Evolutionary conservation across 2,113 vertebrate species (phyloP).

Genomic region (Calonectris borealis): DNA sequence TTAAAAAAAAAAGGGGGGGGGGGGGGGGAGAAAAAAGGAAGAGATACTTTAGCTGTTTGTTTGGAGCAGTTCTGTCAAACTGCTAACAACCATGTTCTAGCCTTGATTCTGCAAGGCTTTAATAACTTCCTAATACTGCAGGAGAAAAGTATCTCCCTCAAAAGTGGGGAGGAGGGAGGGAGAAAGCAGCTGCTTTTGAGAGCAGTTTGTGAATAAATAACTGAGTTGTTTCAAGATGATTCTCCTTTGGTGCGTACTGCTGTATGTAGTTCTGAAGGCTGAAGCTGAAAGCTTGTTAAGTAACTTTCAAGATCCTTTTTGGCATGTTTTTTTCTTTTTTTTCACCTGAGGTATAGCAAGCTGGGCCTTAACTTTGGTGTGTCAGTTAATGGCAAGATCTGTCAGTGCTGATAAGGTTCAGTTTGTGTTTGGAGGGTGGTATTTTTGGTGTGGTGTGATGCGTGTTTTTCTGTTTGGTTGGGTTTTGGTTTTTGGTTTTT

Average conservation of each 20-base stretch:
- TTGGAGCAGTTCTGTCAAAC: not conserved
- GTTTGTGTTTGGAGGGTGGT: not conserved
- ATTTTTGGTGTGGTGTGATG: not conserved
- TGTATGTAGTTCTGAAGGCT: not conserved
- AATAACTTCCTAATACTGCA: not conserved
- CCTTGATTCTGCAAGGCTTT: not conserved
- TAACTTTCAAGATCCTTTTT: not conserved
- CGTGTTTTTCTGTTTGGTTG: not conserved
- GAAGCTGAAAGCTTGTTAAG: not conserved
- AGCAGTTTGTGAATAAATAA: not conserved
- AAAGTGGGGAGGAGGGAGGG: not conserved
- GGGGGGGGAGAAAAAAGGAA: no score
- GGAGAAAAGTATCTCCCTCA: not conserved
- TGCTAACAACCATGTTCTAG: not conserved
- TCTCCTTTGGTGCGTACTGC: not conserved
- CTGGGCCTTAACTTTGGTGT: not conserved
- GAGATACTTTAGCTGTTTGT: not conserved
- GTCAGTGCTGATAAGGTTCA: not conserved
- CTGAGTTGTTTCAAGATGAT: not conserved
- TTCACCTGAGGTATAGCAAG: not conserved
- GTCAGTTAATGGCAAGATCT: not conserved
- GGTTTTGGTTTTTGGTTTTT: no score
- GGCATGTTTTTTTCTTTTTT: not conserved
- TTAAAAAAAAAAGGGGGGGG: not conserved
- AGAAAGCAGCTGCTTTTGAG: not conserved